A percentile compares a stretch with the other conserved stretches of the same genome.
phyloP scores from a whole-genome alignment of 2,113 vertebrate species.

The Mustelus asterias region DNA sequence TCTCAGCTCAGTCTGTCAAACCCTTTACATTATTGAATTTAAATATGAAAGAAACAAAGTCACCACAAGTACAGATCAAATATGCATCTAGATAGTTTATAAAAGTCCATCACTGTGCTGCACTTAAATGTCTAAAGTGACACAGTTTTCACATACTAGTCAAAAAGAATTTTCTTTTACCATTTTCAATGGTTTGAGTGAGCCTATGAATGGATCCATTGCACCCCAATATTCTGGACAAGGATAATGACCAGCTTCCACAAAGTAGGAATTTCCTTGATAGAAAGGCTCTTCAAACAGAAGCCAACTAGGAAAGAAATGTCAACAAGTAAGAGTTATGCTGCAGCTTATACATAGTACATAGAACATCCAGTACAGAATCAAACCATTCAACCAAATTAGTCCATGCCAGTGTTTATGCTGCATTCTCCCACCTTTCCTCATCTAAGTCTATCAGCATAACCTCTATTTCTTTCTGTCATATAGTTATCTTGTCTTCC shows the following conservation, averaged over 20 bases:
- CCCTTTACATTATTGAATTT: neutral
- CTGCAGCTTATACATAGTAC: neutral
- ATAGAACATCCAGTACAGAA: neutral
- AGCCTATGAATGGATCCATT: constrained; percentile 74
- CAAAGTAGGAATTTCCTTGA: constrained; percentile 68
- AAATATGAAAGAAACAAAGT: neutral
- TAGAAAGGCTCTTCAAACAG: constrained; percentile 84
- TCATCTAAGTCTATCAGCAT: neutral
- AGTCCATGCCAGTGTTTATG: neutral
- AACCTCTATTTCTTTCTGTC: neutral
- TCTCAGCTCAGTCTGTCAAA: neutral
- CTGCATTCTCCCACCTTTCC: neutral
- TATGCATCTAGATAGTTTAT: neutral
- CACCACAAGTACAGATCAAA: neutral
- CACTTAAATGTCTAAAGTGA: neutral
- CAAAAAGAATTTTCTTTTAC: constrained; percentile 50
- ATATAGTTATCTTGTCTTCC: neutral
- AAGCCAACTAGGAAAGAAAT: constrained; percentile 71
- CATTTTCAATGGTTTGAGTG: constrained; percentile 82
- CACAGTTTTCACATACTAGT: neutral
- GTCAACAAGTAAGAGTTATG: neutral
- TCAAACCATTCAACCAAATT: neutral
- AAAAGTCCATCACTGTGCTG: neutral
- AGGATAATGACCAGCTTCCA: constrained; percentile 83
- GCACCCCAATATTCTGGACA: constrained; percentile 80